These are phyloP conservation scores for Acronicta aceris DNA, from an alignment of 2,888 invertebrate genomes.

Conservation along the genomic window DNA sequence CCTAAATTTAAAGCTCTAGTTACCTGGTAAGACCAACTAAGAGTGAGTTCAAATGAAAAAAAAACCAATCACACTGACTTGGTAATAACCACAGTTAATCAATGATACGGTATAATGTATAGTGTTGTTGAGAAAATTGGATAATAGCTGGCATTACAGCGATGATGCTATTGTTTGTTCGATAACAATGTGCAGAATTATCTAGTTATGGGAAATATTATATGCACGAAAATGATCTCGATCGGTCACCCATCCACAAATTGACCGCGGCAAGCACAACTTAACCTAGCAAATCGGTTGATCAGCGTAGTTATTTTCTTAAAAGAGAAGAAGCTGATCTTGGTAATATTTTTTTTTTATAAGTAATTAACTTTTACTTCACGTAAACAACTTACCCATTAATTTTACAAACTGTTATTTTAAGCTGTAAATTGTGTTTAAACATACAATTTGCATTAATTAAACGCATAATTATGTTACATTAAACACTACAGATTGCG, in stretches of 20 bases:
- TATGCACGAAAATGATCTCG: not conserved
- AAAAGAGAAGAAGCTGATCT: too few species aligned
- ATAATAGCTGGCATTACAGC: conserved; percentile 41
- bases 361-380: not conserved
- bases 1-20: too few species aligned
- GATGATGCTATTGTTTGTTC: conserved; percentile 31
- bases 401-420: not conserved
- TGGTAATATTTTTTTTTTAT: not conserved
- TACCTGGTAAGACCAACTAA: not conserved
- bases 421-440: conserved; percentile 4
- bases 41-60: not conserved
- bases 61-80: conserved; percentile 1
- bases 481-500: conserved; percentile 28
- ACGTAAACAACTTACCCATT: not conserved
- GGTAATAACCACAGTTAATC: conserved; percentile 35
- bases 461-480: conserved; percentile 15
- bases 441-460: conserved; percentile 26
- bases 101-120: conserved; percentile 43
- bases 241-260: too few species aligned
- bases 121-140: conserved; percentile 41
- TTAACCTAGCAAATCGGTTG: too few species aligned
- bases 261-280: too few species aligned
- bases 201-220: conserved; percentile 18
- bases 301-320: too few species aligned
- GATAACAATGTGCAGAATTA: conserved; percentile 21